Base-by-base conservation (phyloP, 2,113 vertebrate species). In the Cottus gobio region DNA sequence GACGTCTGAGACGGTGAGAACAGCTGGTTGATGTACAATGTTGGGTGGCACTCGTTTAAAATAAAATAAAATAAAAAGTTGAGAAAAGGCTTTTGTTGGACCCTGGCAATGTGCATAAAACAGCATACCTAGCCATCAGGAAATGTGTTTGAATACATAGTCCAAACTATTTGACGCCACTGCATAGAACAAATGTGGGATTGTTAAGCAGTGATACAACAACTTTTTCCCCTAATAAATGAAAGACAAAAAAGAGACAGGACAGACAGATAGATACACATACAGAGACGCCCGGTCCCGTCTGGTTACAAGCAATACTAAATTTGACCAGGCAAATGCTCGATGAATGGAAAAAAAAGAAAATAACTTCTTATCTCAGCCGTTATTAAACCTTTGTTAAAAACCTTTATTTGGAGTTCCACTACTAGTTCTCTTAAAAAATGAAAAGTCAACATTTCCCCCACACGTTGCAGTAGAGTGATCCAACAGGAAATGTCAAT, bases 121-220 rank as follows among this genome's bases (percentile, higher is more conserved):
- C 67, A 30, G 26, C 56, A 63, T 34, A 57, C 60, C 39, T 50
- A 69, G 16, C 63, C 31, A 82, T 60, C 62, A 69, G 50, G 46
- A 74, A 82, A 73, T 44, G 62, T 7, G 60, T 67, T n/a, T 12
- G 65, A 52, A 50, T 44, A 28, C 64, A 52, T 57, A 61, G 39
- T 80, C 31, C 18, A 9, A 62, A 81, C 46, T 15, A 63, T 65
- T 37, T 34, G 16, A 83, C 66, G 56, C 57, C 67, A 62, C 79
- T 86, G 88, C 88, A 90, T 87, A 85, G 89, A 86, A 83, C 71
- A 77, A 69, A 82, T 52, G 30, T 71, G 34, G 15, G n/a, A 3
- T 12, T 15, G 15, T 44, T 76, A 37, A 73, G 80, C 56, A 75
- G 57, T 46, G 71, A 76, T 18, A 46, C 64, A 58, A 71, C 60